phyloP scores from a whole-genome alignment of 2,888 invertebrate species.

The Glaucopsyche alexis region DNA sequence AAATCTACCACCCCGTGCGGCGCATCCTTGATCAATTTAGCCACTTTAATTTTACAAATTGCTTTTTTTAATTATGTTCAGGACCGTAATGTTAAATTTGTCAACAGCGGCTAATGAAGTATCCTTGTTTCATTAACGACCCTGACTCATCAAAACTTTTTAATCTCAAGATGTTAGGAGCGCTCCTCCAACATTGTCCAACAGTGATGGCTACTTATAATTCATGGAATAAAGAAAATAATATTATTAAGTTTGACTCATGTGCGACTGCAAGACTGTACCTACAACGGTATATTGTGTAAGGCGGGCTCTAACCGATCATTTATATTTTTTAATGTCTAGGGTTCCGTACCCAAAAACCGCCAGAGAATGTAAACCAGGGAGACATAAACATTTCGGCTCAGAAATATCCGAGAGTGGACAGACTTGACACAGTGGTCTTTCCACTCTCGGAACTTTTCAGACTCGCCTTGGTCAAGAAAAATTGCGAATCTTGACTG shows the following conservation, averaged over 20 bases:
- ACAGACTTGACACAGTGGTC: too few species aligned
- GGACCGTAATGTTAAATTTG: not conserved
- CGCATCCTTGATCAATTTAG: not conserved
- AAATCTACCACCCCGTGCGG: not conserved
- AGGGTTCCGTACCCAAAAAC: too few species aligned
- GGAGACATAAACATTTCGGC: too few species aligned
- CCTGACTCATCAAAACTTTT: slow-evolving; percentile 24
- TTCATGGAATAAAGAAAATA: not conserved
- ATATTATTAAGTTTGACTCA: not conserved
- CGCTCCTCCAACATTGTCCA: not conserved
- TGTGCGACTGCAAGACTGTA: not conserved
- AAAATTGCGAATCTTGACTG: too few species aligned
- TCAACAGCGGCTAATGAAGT: slow-evolving; percentile 1
- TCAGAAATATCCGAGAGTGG: too few species aligned
- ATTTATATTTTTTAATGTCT: too few species aligned
- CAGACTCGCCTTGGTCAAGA: too few species aligned
- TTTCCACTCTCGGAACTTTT: too few species aligned
- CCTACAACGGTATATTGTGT: not conserved
- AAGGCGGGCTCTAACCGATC: too few species aligned
- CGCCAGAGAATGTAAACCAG: too few species aligned
- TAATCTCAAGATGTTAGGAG: not conserved
- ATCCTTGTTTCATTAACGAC: slow-evolving; percentile 19
- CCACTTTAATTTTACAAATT: slow-evolving; percentile 6
- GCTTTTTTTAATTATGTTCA: slow-evolving; percentile 3
- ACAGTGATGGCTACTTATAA: not conserved